phyloP scores from a whole-genome alignment of 1,140 invertebrate species.

The Metaphire vulgaris region DNA sequence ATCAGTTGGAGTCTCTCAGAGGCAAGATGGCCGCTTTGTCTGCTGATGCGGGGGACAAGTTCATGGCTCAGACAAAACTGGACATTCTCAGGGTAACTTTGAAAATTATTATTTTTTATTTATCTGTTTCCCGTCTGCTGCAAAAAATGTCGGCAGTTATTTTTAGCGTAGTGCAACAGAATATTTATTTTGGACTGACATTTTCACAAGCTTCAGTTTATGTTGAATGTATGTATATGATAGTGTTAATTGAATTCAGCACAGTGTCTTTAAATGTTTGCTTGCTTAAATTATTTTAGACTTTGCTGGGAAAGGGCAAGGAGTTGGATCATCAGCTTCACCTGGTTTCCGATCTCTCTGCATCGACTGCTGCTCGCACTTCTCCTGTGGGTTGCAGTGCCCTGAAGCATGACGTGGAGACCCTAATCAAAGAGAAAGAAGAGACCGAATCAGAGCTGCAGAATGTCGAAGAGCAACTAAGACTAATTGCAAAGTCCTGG shows the following conservation, averaged over 20 bases:
- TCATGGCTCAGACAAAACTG: slow-evolving; percentile 79
- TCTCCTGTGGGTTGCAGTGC: slow-evolving; percentile 59
- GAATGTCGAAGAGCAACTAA: slow-evolving; percentile 56
- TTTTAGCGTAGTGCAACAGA: too few relatives aligned
- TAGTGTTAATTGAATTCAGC: too few relatives aligned
- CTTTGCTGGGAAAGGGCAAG: neutral
- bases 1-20: slow-evolving; percentile 80
- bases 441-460: slow-evolving; percentile 48
- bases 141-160: too few relatives aligned
- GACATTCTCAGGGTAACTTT: slow-evolving; percentile 68
- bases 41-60: slow-evolving; percentile 77
- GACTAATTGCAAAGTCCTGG: slow-evolving; percentile 73
- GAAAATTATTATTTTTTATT: too few relatives aligned
- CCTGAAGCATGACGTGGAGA: slow-evolving; percentile 66
- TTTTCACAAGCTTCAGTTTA: too few relatives aligned
- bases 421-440: slow-evolving; percentile 57
- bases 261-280: too few relatives aligned
- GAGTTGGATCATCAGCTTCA: neutral
- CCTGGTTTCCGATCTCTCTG: slow-evolving; percentile 13
- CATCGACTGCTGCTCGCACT: slow-evolving; percentile 70
- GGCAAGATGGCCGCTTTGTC: slow-evolving; percentile 77
- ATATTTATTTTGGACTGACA: too few relatives aligned
- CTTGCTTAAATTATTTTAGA: too few relatives aligned
- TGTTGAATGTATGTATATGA: too few relatives aligned
- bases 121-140: too few relatives aligned